Evolutionary conservation across 2,113 vertebrate genomes (phyloP).

Genomic region (cat (Felis catus)): F.catus_Fca126_mat1.0 CM031424.1:83464001-83464500

Average conservation of each 20-base stretch:
- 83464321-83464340: not conserved
- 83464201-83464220: not conserved
- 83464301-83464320: not conserved
- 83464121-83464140: not conserved
- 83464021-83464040: conserved; percentile 43
- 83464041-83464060: not conserved
- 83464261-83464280: not conserved
- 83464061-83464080: not conserved
- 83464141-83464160: not conserved
- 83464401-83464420: not conserved
- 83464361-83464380: not conserved
- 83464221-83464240: conserved; percentile 29
- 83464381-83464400: not conserved
- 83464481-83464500: not conserved
- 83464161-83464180: not conserved
- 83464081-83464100: not conserved
- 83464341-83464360: not conserved
- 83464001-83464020: not conserved
- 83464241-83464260: not conserved
- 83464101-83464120: not conserved
- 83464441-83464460: not conserved
- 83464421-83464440: not conserved
- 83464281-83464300: not conserved
- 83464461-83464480: not conserved
- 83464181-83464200: not conserved